Base-by-base conservation (phyloP, 2,113 vertebrate genomes). In the Naja naja region DNA sequence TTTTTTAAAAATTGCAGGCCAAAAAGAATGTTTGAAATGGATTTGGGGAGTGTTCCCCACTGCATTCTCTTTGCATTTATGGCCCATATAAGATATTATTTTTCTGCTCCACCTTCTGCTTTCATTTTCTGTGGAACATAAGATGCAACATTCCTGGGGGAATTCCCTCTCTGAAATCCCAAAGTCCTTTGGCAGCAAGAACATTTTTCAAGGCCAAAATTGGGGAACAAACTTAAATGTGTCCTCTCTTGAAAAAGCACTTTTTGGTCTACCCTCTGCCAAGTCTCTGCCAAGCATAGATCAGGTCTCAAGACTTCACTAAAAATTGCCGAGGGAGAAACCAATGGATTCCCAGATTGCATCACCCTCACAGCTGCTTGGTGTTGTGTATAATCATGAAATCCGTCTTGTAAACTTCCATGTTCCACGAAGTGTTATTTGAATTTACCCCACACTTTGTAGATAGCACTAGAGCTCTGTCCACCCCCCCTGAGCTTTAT, bases 401-500 rank as follows among this genome's bases (percentile, higher is more conserved):
- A 94, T 92, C 86, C 92, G 30, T 25, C 89, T 86, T 91, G 90
- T 88, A 93, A 60, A 3, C 53, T 90, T 91, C 86, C 92, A 94
- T 91, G 18, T 91, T 96, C 96, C 91, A 54, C 56, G 53, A 94
- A 91, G 93, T 64, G 96, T 96, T 96, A 96, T 95, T 97, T 96
- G 96, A 96, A 95, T 93, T 90, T 14, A 0, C 93, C 94, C 94
- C 88, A 90, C 94, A 95, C 88, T 81, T 91, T 54, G 94, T 96
- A 95, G 96, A 96, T 95, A 95, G 96, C 95, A 96, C 89, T 52
- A 93, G 54, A 95, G 93, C 95, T 96, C 94, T 96, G 96, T 95
- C 97, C 95, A 95, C 96, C 93, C 95, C 95, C 92, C 95, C 34
- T 39, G 95, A 97, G 95, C 96, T 95, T 96, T 96, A 95, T 88